Percentiles rank a stretch among this genome's conserved stretches.
phyloP scores from a whole-genome alignment of 2,888 invertebrate genomes.

The Empis livida region DNA sequence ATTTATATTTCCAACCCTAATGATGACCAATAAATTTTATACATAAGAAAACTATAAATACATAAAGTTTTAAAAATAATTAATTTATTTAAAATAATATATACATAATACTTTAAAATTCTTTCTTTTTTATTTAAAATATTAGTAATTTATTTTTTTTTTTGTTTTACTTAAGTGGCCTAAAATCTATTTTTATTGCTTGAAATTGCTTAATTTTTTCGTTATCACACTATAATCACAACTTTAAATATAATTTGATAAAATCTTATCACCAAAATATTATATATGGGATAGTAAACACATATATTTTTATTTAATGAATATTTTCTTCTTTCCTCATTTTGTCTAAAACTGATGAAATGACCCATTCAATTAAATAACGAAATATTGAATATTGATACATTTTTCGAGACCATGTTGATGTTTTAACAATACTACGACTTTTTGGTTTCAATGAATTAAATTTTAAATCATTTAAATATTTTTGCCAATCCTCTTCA shows the following conservation, averaged over 20 bases:
- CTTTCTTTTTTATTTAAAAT: too few species aligned
- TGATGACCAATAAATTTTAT: too few species aligned
- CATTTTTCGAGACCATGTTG: neutral
- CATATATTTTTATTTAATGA: conserved; percentile 34
- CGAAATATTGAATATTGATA: neutral
- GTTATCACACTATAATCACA: neutral
- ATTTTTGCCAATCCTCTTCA: conserved; percentile 6
- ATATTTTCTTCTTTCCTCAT: conserved; percentile 14
- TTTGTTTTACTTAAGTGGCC: too few species aligned
- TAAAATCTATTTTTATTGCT: too few species aligned
- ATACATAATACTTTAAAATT: too few species aligned
- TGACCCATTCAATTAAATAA: neutral
- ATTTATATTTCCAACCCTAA: too few species aligned
- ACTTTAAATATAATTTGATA: neutral
- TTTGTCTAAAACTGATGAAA: neutral
- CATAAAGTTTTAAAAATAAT: too few species aligned
- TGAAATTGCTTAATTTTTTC: too few species aligned
- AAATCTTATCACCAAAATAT: neutral
- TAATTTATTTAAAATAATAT: too few species aligned
- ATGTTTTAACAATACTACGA: neutral
- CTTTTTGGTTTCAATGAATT: conserved; percentile 2
- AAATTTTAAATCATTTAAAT: conserved; percentile 10
- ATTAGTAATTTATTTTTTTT: too few species aligned
- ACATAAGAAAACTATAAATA: too few species aligned
- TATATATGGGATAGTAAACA: conserved; percentile 16